Evolutionary conservation across 2,888 invertebrate species (phyloP).

Genomic region (Drosophila crucigera): DNA sequence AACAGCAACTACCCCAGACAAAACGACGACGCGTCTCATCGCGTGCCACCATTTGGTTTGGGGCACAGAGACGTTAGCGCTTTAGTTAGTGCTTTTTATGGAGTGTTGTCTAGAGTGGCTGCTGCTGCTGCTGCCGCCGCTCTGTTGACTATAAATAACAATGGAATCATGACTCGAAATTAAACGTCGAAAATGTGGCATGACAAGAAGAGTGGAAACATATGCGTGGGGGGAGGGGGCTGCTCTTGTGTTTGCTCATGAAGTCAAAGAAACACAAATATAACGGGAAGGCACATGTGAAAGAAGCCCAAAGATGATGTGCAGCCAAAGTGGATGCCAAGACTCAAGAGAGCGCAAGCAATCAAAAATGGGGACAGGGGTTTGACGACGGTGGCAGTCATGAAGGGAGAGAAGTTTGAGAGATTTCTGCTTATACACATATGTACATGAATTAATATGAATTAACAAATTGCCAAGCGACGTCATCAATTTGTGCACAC

Average conservation of each 20-base stretch:
- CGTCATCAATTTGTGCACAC: conserved; percentile 55
- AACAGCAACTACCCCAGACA: conserved; percentile 53
- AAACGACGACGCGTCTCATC: conserved; percentile 60
- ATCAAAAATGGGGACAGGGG: background rate
- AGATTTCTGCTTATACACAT: conserved; percentile 1
- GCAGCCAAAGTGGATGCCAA: conserved; percentile 31
- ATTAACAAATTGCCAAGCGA: conserved; percentile 55
- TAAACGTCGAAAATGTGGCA: conserved; percentile 70
- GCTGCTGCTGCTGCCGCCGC: conserved; percentile 51
- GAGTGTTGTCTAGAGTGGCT: conserved; percentile 76
- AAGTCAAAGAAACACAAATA: conserved; percentile 67
- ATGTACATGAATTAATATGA: conserved; percentile 24
- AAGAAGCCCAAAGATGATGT: conserved; percentile 52
- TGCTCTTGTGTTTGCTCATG: conserved; percentile 48
- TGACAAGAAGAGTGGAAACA: conserved; percentile 4
- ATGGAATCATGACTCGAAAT: conserved; percentile 80
- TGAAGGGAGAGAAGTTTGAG: background rate
- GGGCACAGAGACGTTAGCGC: conserved; percentile 13
- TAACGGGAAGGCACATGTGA: conserved; percentile 35
- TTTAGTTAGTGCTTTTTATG: conserved; percentile 55
- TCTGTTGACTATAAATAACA: conserved; percentile 79
- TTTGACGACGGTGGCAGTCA: background rate
- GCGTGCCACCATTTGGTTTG: conserved; percentile 53
- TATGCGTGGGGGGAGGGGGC: background rate
- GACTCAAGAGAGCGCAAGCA: background rate